Percentiles rank a stretch among this genome's conserved stretches.
These are phyloP conservation scores for Ginglymostoma cirratum DNA, from an alignment of 2,113 vertebrate genomes.

Conservation along the genomic window DNA sequence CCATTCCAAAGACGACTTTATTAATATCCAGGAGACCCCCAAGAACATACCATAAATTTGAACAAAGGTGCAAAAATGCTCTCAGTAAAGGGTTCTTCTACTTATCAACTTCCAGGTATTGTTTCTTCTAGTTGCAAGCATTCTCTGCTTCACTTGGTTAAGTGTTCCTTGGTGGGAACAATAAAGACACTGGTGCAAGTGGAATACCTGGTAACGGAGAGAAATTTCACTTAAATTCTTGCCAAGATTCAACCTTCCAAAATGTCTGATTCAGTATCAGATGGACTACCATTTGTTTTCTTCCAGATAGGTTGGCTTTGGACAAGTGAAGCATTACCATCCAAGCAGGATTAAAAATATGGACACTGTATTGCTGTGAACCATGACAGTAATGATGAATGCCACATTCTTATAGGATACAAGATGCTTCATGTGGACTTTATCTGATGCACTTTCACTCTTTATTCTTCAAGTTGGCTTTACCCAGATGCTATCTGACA, in stretches of 20 bases:
- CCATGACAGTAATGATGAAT: background rate
- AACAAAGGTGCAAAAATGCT: background rate
- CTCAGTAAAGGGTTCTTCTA: too few relatives aligned
- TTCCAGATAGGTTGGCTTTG: background rate
- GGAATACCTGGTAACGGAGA: background rate
- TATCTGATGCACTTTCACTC: background rate
- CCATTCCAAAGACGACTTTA: background rate
- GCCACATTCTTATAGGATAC: background rate
- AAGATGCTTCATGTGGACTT: background rate
- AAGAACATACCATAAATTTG: background rate
- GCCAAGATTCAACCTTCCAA: background rate
- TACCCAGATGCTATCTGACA: background rate
- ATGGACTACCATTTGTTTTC: background rate
- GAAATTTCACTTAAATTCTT: background rate
- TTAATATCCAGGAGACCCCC: background rate
- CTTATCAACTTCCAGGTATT: too few relatives aligned
- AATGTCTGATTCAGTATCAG: background rate
- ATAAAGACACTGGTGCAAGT: background rate
- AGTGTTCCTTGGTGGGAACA: background rate
- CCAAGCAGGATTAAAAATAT: background rate
- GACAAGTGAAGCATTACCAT: too few relatives aligned
- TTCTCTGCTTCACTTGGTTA: too few relatives aligned
- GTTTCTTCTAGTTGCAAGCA: too few relatives aligned
- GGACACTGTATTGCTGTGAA: background rate
- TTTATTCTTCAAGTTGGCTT: background rate